Evolutionary conservation across 2,888 invertebrate species (phyloP).

Genomic region (Ectemnius lituratus): DNA sequence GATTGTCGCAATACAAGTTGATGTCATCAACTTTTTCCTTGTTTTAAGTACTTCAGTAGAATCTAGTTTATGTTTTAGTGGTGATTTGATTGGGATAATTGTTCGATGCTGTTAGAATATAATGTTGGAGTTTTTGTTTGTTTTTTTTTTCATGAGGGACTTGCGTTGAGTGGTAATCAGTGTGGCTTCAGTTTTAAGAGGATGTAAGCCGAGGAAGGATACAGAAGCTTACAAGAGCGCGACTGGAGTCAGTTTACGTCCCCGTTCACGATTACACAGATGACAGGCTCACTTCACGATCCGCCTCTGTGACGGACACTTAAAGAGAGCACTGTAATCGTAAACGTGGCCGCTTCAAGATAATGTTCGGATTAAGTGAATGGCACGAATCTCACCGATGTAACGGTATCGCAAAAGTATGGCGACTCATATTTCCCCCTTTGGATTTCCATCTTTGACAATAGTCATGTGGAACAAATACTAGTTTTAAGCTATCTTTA

Average conservation of each 20-base stretch:
- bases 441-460: not conserved
- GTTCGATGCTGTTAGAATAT: no score
- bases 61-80: no score
- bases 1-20: not conserved
- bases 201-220: slow-evolving; percentile 42
- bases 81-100: no score
- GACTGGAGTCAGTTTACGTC: slow-evolving; percentile 31
- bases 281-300: slow-evolving; percentile 12
- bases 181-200: slow-evolving; percentile 22
- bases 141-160: no score
- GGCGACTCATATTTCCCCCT: no score
- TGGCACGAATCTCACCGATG: not conserved
- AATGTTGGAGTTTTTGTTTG: no score
- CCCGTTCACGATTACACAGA: slow-evolving; percentile 14
- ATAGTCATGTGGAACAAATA: no score
- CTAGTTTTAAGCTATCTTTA: no score
- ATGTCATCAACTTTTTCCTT: no score
- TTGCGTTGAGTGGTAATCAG: not conserved
- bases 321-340: slow-evolving; percentile 18
- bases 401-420: no score
- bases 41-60: no score
- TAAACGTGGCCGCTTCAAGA: slow-evolving; percentile 39
- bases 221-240: slow-evolving; percentile 38
- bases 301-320: slow-evolving; percentile 8
- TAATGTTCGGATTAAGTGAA: slow-evolving; percentile 22